These are phyloP conservation scores for Sebastes fasciatus DNA, from an alignment of 2,113 vertebrate species.

Conservation along the genomic window DNA sequence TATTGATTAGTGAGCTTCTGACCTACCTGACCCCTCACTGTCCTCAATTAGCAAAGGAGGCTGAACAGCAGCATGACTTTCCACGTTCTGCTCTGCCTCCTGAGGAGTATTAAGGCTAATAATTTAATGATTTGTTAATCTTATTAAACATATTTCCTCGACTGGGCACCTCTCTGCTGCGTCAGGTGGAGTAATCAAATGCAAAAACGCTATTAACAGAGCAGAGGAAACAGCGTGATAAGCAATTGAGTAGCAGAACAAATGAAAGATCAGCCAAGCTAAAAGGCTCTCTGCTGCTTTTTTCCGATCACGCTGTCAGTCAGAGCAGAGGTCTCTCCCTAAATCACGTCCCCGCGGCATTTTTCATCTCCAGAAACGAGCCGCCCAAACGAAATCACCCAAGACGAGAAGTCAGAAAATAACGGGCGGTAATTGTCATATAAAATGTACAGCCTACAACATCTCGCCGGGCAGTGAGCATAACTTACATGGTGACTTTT, in stretches of 20 bases:
- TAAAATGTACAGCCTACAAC: conserved; percentile 73
- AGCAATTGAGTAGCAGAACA: conserved; percentile 71
- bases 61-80: conserved; percentile 63
- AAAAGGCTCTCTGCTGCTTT: conserved; percentile 63
- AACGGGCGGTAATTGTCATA: conserved; percentile 54
- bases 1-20: conserved; percentile 65
- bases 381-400: conserved; percentile 60
- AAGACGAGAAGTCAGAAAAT: conserved; percentile 55
- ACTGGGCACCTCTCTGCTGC: conserved; percentile 56
- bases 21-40: conserved; percentile 55
- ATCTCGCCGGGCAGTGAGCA: conserved; percentile 51
- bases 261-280: conserved; percentile 69
- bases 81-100: conserved; percentile 58
- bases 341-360: conserved; percentile 50
- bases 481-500: conserved; percentile 67
- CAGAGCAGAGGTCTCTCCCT: conserved; percentile 56
- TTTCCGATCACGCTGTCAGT: conserved; percentile 65
- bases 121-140: conserved; percentile 74
- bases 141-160: conserved; percentile 71
- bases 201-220: conserved; percentile 64
- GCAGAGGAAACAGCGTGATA: conserved; percentile 61
- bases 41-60: conserved; percentile 72
- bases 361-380: conserved; percentile 69
- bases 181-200: conserved; percentile 72
- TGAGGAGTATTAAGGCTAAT: conserved; percentile 64